Evolutionary conservation across 1,140 invertebrate species (phyloP), one percentile per base, ranked within the genome.

Genomic region (Drosophila yakuba): DNA sequence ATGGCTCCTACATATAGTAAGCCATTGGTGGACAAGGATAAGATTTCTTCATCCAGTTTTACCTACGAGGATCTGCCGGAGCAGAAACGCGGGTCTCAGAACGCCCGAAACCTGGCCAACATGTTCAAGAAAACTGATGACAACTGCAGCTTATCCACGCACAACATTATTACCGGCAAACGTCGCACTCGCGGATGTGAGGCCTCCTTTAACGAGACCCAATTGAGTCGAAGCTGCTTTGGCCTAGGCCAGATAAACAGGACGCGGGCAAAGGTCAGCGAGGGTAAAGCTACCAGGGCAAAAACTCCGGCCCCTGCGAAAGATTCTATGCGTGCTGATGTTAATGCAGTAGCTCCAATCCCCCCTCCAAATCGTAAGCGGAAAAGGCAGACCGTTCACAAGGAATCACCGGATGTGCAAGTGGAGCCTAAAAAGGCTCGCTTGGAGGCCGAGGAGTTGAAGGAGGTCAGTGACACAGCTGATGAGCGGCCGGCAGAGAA

Each of bases 131-230:
- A 71, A 45, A 71, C 77, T 7, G 76, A 15, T 43, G 91, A 92
- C 41, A 92, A 88, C 32, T 92, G 88, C 10, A 74, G 58, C 25
- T 66, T 92, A 2, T 92, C 91, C 11, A 88, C 88, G 0, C 91
- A 92, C 1, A 92, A 92, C 28, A 92, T 92, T 4, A 66, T 92
- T 1, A 55, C 38, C 0, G 91, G 91, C 0, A 92, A 92, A 41
- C 78, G 91, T 0, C 52, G 88, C 1, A 80, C 88, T 0, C 74
- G 91, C 2, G 58, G 68, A 0, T 47, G 38, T 0, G 71, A 67
- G 1, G 17, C 60, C 4, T 77, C 78, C 5, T 39, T 88, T 0
- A 92, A 91, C 25, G 90, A 91, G 45, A 84, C 76, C 0, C 17
- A 64, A 23, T 52, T 85, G 1, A 75, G 72, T 5, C 54, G 77